Evolutionary conservation across 2,113 vertebrate species (phyloP), one percentile per base, ranked within the genome.

Genomic region (Todiramphus saurophagus): DNA sequence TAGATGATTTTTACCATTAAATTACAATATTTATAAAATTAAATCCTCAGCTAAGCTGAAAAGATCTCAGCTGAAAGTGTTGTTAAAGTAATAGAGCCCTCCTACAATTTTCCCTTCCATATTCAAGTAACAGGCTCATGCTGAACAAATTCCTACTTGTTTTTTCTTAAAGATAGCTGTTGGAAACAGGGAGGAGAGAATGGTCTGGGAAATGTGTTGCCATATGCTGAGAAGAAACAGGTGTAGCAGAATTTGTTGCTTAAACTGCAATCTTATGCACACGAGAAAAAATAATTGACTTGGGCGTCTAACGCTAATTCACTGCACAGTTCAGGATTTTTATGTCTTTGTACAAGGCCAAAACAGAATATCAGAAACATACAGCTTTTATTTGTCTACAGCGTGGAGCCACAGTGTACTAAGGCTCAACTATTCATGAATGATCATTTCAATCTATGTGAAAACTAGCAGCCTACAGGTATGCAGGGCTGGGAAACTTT

Each of bases 391-490:
- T 15, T 69, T 70, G 21, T 30, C 39, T 44, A 33, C 39, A n/a
- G 41, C 16, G 46, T 20, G 50, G 39, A 88, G 35, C 6, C 17
- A 33, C 24, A 19, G 35, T 0, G 0, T 35, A 12, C 19, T 56
- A 25, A 62, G 13, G 43, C 30, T 86, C 23, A 83, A 21, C 35
- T 50, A 74, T 44, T 69, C 31, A 37, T 17, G 64, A 77, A 43
- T 2, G 2, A 41, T 44, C 2, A 23, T 51, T 75, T 30, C 1
- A 1, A 81, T 74, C 78, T 20, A 48, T 3, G 33, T 4, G 64
- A 68, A 68, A 63, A 12, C 10, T 15, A 51, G 13, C 15, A 44
- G 24, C 16, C 44, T 78, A 20, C 17, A 67, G 28, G 51, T 60
- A 33, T 7, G 35, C 15, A 19, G 13, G 41, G 9, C 13, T 56